Base-by-base conservation (phyloP, 2,113 vertebrate genomes). In the Ciconia maguari region DNA sequence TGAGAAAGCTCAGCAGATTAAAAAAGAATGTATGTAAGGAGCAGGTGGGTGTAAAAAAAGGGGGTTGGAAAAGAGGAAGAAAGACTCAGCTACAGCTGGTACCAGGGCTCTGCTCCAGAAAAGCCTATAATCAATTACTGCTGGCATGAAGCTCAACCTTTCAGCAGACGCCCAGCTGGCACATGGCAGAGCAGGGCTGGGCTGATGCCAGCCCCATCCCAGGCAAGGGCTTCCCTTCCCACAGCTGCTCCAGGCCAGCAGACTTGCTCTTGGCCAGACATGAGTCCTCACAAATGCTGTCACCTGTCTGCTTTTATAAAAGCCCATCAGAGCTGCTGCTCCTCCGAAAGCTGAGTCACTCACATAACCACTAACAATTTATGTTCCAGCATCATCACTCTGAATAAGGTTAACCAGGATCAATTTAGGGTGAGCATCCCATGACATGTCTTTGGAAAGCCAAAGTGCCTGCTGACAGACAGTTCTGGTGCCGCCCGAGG, bases 31-130 rank as follows among this genome's bases (percentile, higher is more conserved):
- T 36, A 90, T 95, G 96, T 95, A 97, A 96, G 95, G 93, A 97
- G 93, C 94, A 97, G 96, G 97, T 97, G 96, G 97, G 92, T 85
- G 62, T 91, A 84, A 69, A 83, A 83, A 86, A 78, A 51, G 44
- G 75, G 87, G 44, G 48, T 3, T 93, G 72, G 76, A 89, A 93
- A 87, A 95, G 75, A 87, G 71, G 87, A 95, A 96, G 88, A 93
- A 74, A 94, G 82, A 93, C 89, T 96, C 81, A 79, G 93, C 94
- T 93, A 81, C 91, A 98, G 94, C 94, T 96, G 94, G 95, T 95
- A 80, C 26, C 70, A 89, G 78, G 96, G 96, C 94, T 75, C 36
- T 46, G 83, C 88, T 97, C 97, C 96, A 97, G 95, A 68, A 93
- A 96, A 94, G 92, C 80, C 87, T 65, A 80, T 95, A 93, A 93